phyloP scores from a whole-genome alignment of 2,113 vertebrate genomes.

The Hippopotamus amphibius region DNA sequence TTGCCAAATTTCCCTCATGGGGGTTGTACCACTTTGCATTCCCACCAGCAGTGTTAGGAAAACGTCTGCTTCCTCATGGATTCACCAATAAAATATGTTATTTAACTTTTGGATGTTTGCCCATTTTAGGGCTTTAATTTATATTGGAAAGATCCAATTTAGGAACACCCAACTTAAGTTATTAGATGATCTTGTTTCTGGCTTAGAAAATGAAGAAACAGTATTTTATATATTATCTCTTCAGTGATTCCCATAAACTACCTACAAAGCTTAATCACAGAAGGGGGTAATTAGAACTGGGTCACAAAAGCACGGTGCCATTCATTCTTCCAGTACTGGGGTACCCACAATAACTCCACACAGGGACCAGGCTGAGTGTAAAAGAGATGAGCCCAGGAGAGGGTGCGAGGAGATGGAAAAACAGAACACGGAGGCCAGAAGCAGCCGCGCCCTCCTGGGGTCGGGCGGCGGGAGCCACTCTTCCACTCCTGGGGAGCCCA shows the following conservation, averaged over 20 bases:
- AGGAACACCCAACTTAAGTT: conserved; percentile 5
- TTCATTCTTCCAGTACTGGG: background rate
- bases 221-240: background rate
- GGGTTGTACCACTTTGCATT: background rate
- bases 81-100: background rate
- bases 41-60: background rate
- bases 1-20: background rate
- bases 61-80: background rate
- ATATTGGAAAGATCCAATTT: background rate
- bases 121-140: background rate
- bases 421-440: background rate
- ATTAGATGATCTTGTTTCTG: background rate
- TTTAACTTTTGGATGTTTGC: background rate
- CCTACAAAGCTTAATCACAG: background rate
- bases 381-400: background rate
- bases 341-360: background rate
- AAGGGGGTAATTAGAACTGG: background rate
- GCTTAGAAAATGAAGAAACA: background rate
- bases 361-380: background rate
- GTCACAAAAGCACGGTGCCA: background rate
- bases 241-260: background rate
- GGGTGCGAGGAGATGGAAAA: background rate
- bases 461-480: background rate
- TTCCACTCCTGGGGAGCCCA: background rate
- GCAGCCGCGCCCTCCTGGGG: background rate